Conservation (phyloP, 2,113 vertebrate genomes). For the Tragelaphus strepsiceros region DNA sequence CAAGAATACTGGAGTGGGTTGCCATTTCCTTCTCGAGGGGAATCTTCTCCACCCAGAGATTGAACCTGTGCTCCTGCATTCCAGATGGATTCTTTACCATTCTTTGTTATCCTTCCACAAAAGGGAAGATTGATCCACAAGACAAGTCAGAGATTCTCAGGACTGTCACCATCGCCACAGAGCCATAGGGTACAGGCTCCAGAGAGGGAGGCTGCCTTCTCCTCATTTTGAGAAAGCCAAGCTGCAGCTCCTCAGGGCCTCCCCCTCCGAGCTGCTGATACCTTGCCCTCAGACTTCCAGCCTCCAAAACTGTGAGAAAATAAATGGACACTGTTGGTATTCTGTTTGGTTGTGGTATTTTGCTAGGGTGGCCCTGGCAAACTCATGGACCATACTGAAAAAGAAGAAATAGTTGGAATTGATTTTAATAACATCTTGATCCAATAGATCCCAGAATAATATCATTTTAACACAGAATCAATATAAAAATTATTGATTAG, state of each 20-base stretch:
- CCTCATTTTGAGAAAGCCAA: neutral
- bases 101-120: neutral
- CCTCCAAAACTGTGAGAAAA: neutral
- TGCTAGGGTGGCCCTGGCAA: neutral
- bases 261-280: fast-evolving
- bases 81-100: neutral
- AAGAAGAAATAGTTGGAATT: neutral
- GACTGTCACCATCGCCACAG: neutral
- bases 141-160: neutral
- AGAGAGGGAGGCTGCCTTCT: neutral
- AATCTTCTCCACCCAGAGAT: neutral
- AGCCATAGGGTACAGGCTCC: too few species aligned
- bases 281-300: neutral
- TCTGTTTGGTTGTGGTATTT: neutral
- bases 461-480: neutral
- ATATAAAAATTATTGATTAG: neutral
- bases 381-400: neutral
- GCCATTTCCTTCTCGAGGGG: neutral
- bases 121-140: neutral
- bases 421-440: neutral
- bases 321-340: neutral
- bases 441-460: neutral
- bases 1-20: neutral
- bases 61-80: neutral
- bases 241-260: neutral